These are phyloP conservation scores for Coelopa pilipes DNA, from an alignment of 2,888 invertebrate species.

Conservation along the genomic window DNA sequence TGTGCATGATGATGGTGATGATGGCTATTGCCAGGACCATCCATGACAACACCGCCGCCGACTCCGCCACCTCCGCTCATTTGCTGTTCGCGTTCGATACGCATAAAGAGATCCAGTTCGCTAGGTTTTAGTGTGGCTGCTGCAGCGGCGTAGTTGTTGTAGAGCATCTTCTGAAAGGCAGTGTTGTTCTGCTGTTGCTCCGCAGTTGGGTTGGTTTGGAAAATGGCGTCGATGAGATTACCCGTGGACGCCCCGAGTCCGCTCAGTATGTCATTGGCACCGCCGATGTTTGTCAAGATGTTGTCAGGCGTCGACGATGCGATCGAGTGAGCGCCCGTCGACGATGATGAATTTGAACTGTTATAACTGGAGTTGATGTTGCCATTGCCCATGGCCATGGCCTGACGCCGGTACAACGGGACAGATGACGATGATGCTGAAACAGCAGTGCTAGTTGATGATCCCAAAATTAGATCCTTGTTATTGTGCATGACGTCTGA, in stretches of 20 bases:
- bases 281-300: constrained; percentile 49
- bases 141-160: constrained; percentile 56
- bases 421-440: constrained; percentile 59
- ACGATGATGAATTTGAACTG: constrained; percentile 24
- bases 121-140: constrained; percentile 51
- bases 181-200: constrained; percentile 47
- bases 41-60: constrained; percentile 34
- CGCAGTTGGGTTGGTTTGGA: constrained; percentile 54
- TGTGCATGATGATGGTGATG: constrained; percentile 45
- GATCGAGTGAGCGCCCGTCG: constrained; percentile 46
- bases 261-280: constrained; percentile 49
- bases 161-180: constrained; percentile 53
- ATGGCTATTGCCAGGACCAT: constrained; percentile 43
- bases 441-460: constrained; percentile 42
- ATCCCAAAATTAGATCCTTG: constrained; percentile 49
- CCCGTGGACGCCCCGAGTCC: constrained; percentile 53
- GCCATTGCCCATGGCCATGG: constrained; percentile 59
- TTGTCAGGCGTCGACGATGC: constrained; percentile 55
- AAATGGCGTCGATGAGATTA: constrained; percentile 62
- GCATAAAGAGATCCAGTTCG: constrained; percentile 60
- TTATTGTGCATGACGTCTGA: constrained; percentile 49
- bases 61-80: constrained; percentile 22
- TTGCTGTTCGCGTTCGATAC: constrained; percentile 45
- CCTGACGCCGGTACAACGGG: constrained; percentile 69
- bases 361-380: constrained; percentile 5